A percentile compares a stretch with the other conserved stretches of the same genome.
Evolutionary conservation across 1,140 invertebrate species (phyloP).

Genomic region (Meloidogyne exigua): DNA sequence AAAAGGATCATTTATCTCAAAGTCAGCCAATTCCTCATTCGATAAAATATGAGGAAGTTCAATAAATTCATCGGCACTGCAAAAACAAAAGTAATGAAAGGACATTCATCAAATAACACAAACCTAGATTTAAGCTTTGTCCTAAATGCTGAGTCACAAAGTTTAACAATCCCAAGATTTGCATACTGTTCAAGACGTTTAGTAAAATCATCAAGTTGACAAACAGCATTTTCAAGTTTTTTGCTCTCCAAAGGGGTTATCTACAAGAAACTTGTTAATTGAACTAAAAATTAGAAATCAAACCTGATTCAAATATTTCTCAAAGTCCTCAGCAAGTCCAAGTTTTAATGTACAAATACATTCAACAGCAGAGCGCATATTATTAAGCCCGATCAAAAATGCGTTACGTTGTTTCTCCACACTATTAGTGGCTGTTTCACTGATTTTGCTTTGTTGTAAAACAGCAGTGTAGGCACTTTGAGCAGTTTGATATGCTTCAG

Average conservation of each 20-base stretch:
- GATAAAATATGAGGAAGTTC: slow-evolving; percentile 49
- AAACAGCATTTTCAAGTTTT: slow-evolving; percentile 69
- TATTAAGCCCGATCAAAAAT: slow-evolving; percentile 51
- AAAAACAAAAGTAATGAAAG: neutral
- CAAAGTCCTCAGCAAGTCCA: slow-evolving; percentile 48
- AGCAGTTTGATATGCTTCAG: slow-evolving; percentile 61
- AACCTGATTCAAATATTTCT: slow-evolving; percentile 39
- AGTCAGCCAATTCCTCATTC: slow-evolving; percentile 79
- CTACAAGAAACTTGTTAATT: slow-evolving; percentile 40
- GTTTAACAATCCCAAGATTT: slow-evolving; percentile 80
- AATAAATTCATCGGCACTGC: slow-evolving; percentile 46
- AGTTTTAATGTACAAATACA: slow-evolving; percentile 43
- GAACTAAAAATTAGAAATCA: slow-evolving; percentile 12
- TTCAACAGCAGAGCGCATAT: slow-evolving; percentile 47
- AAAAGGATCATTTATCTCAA: slow-evolving; percentile 88
- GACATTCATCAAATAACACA: neutral
- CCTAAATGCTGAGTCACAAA: slow-evolving; percentile 79
- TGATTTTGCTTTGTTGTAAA: slow-evolving; percentile 54
- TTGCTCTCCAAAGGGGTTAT: slow-evolving; percentile 79
- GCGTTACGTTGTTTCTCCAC: slow-evolving; percentile 47
- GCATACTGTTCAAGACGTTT: slow-evolving; percentile 76
- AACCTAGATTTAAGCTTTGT: slow-evolving; percentile 77
- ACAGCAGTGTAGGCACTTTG: slow-evolving; percentile 58
- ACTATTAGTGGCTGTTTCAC: slow-evolving; percentile 27
- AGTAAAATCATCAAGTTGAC: slow-evolving; percentile 75